phyloP scores from a whole-genome alignment of 2,888 invertebrate genomes.

The Bugula neritina region DNA sequence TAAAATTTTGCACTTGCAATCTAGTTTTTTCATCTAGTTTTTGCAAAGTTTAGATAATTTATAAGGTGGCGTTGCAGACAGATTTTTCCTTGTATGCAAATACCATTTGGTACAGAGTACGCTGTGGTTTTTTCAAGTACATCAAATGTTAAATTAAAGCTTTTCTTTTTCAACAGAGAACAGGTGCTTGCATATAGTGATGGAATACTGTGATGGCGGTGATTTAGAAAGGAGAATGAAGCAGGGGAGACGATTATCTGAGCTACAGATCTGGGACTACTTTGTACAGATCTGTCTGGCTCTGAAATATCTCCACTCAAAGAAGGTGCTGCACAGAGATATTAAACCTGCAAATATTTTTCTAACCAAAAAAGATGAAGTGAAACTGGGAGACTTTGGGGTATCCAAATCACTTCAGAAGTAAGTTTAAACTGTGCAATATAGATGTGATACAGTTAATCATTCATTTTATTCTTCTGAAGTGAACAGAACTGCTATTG shows the following conservation, averaged over 20 bases:
- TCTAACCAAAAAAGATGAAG: conserved; percentile 14
- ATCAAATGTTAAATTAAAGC: too few relatives aligned
- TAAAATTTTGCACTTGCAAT: too few relatives aligned
- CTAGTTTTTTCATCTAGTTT: too few relatives aligned
- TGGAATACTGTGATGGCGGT: conserved; percentile 25
- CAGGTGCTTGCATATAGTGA: background rate
- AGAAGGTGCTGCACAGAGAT: conserved; percentile 14
- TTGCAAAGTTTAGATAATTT: too few relatives aligned
- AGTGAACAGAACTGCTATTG: too few relatives aligned
- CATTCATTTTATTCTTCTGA: too few relatives aligned
- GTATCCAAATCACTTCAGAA: background rate
- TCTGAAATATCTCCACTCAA: background rate
- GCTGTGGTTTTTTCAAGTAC: too few relatives aligned
- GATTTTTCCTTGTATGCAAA: too few relatives aligned
- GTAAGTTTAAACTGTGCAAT: background rate
- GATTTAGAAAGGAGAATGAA: conserved; percentile 4
- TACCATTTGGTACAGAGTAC: too few relatives aligned
- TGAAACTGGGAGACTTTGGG: conserved; percentile 15
- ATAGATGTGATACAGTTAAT: background rate
- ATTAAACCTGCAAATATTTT: conserved; percentile 11
- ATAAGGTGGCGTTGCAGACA: too few relatives aligned
- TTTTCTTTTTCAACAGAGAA: too few relatives aligned
- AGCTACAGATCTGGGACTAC: conserved; percentile 9
- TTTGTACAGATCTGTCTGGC: conserved; percentile 22
- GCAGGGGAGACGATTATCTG: background rate